Base-by-base conservation (phyloP, 2,888 invertebrate genomes). In the Standfussiana lucernea region DNA sequence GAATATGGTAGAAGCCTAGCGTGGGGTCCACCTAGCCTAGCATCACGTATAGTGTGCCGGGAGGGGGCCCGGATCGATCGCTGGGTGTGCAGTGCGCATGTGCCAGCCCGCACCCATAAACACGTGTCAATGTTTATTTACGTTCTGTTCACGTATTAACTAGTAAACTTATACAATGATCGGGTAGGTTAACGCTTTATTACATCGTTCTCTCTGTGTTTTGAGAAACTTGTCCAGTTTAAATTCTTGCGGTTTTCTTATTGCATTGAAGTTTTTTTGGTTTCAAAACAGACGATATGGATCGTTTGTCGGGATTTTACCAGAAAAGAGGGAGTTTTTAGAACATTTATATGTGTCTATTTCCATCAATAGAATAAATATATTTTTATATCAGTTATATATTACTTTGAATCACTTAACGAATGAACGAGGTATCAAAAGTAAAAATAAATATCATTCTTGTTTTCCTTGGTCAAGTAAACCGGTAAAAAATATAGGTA, bases 111-210 rank as follows among this genome's bases (percentile, higher is more conserved):
- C 94, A 92, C 93, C 93, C 91, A 91, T 90, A 92, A 88, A 91
- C 96, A 96, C 96, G 96, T 96, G 96, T 93, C 95, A 94, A 92
- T 96, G 96, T 96, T 96, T 96, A 95, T 96, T 96, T 96, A 96
- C 96, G 95, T 96, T 94, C 92, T 88, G 89, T 90, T 91, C 93
- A 93, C 93, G 93, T 93, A 93, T 91, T 90, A 86, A 86, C 86
- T 83, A 82, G 87, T 86, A 86, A 89, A 86, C 83, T 81, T 84
- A 86, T 83, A 86, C 75, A 84, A 83, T 86, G 83, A 83, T 77
- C 40, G 74, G 65, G 45, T 82, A 74, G 67, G 77, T 77, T 82
- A 77, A 72, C 75, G 82, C 71, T 82, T 77, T 75, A 53, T 65
- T 72, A 71, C 47, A 76, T 24, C 32, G 15, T 64, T 76, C 21